Conservation (phyloP, 2,797 vertebrate genomes). For the Takifugu rubripes region DNA sequence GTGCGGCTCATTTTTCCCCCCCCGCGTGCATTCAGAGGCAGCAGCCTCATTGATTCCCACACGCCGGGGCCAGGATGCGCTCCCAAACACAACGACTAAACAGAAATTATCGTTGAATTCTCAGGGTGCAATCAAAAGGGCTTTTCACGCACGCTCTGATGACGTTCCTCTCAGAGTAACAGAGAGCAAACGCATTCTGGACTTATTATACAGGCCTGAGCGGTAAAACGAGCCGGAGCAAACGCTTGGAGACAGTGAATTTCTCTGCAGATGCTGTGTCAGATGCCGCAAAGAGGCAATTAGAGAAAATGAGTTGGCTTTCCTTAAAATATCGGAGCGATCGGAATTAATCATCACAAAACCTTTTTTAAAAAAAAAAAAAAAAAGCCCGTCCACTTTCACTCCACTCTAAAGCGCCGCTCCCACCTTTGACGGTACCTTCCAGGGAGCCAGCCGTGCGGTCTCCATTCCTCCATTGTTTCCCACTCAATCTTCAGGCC, state of each 20-base stretch:
- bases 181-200: neutral
- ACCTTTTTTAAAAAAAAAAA: constrained; percentile 10
- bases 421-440: constrained; percentile 43
- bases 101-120: constrained; percentile 36
- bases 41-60: constrained; percentile 78
- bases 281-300: constrained; percentile 31
- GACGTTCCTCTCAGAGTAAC: constrained; percentile 17
- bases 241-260: neutral
- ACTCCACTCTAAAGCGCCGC: constrained; percentile 18
- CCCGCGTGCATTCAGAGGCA: constrained; percentile 69
- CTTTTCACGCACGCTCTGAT: constrained; percentile 32
- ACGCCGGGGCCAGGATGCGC: constrained; percentile 60
- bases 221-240: neutral
- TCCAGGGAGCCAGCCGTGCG: constrained; percentile 36
- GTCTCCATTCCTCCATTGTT: constrained; percentile 56
- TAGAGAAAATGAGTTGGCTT: constrained; percentile 41
- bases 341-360: constrained; percentile 48
- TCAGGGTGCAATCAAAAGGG: constrained; percentile 30
- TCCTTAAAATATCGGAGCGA: constrained; percentile 46
- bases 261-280: constrained; percentile 21
- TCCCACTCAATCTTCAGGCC: constrained; percentile 58
- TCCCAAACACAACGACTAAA: constrained; percentile 52
- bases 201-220: constrained; percentile 6
- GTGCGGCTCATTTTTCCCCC: constrained; percentile 76
- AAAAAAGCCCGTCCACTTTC: constrained; percentile 15